Conservation (phyloP, 2,113 vertebrate genomes). For the Bombycilla garrulus region DNA sequence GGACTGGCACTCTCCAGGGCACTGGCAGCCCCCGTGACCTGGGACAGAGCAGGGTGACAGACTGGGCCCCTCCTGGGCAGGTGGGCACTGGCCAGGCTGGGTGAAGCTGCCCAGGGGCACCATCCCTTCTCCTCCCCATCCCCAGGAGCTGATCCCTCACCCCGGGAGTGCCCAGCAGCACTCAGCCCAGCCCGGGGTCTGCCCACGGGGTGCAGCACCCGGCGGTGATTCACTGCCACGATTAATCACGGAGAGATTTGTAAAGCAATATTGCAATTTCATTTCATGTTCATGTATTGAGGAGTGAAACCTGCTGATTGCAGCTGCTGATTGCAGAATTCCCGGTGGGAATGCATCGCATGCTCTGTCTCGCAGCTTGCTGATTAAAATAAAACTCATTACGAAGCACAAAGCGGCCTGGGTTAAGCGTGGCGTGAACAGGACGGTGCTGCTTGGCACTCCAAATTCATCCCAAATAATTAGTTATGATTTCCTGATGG, state of each 20-base stretch:
- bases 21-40: fast-evolving
- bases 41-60: fast-evolving
- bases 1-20: not conserved
- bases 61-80: fast-evolving
- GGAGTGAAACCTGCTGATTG: not conserved
- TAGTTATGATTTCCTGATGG: not conserved
- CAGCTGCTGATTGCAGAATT: conserved; percentile 31
- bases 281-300: not conserved
- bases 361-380: not conserved
- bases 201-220: fast-evolving
- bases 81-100: not conserved
- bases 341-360: not conserved
- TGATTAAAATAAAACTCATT: conserved; percentile 39
- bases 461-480: not conserved
- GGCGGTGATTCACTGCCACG: fast-evolving
- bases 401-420: not conserved
- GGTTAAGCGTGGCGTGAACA: not conserved
- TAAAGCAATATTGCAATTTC: not conserved
- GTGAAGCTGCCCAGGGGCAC: not conserved
- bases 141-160: fast-evolving
- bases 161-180: not conserved
- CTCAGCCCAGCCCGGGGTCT: fast-evolving
- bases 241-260: not conserved
- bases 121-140: not conserved
- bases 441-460: not conserved